Base-by-base conservation (phyloP, 2,888 invertebrate genomes). In the Brachyptera risi region DNA sequence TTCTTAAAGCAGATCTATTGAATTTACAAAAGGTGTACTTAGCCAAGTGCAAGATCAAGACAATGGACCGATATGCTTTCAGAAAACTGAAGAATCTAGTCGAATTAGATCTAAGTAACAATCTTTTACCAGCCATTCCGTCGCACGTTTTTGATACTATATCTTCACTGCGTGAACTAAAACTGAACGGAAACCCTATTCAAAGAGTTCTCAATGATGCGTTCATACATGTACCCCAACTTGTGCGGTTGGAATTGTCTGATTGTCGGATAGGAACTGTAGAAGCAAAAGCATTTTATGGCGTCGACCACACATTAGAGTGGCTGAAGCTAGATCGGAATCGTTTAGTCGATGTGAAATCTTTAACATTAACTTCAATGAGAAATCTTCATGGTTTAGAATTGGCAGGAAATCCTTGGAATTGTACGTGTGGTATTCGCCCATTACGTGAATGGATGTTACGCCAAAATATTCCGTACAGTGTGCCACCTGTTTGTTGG, bases 1-100 rank as follows among this genome's bases (percentile, higher is more conserved):
- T 92, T 72, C 83, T 85, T 57, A 78, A 83, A 56, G 86, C 87
- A 11, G 88, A 88, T 66, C 79, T 92, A 61, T 79, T 89, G 56
- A 91, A 92, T 73, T 80, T 92, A 58, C 92, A 92, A 74, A 88
- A 88, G 69, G 83, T 92, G 26, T 89, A 86, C 72, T 77, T 92
- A 68, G 79, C 86, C 31, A 81, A 83, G 62, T 92, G 92, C 73
- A 81, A 82, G 51, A 76, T 92, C 63, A 83, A 84, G 68, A 76
- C 78, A 0, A 80, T 92, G 66, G 86, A 88, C 67, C 82, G 84
- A 59, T 84, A 83, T 72, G 86, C 90, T 1, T 91, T 92, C 75
- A 81, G 86, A 67, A 84, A 87, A 68, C 81, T 92, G 31, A 88
- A 85, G 64, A 92, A 92, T 73, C 77, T 92, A 47, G 87, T 92